Evolutionary conservation across 2,888 invertebrate species (phyloP).

Genomic region (Chymomyza amoena): DNA sequence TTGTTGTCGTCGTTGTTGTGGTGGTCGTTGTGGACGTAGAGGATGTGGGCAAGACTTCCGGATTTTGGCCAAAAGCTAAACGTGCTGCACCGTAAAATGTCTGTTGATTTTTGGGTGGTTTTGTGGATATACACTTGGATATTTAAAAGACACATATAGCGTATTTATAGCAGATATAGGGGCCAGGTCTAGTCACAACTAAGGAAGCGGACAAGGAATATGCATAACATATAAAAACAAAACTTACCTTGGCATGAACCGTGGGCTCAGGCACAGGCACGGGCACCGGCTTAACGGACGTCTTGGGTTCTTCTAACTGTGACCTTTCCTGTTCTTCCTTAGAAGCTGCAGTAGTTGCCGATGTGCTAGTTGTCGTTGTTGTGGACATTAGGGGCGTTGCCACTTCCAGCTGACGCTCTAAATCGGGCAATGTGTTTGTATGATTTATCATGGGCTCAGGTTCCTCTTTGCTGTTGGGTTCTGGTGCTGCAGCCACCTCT

Average conservation of each 20-base stretch:
- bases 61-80: conserved; percentile 80
- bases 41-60: conserved; percentile 78
- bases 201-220: conserved; percentile 5
- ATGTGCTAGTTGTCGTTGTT: conserved; percentile 54
- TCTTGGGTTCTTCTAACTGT: conserved; percentile 61
- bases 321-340: conserved; percentile 61
- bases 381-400: conserved; percentile 68
- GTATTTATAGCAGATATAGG: conserved; percentile 45
- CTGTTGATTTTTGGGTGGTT: conserved; percentile 77
- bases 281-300: conserved; percentile 37
- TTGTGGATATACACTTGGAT: conserved; percentile 70
- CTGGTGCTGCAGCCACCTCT: conserved; percentile 50
- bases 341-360: conserved; percentile 59
- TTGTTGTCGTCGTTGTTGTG: conserved; percentile 44
- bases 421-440: conserved; percentile 65
- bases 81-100: conserved; percentile 83
- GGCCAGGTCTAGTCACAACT: conserved; percentile 13
- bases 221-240: not conserved
- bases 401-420: conserved; percentile 75
- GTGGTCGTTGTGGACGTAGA: conserved; percentile 61
- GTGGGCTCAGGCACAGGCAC: conserved; percentile 40
- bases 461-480: conserved; percentile 33
- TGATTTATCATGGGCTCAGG: conserved; percentile 39
- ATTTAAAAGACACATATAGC: conserved; percentile 57
- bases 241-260: conserved; percentile 56